Evolutionary conservation across 2,113 vertebrate species (phyloP).

Genomic region (Cryptoleucopteryx plumbea): DNA sequence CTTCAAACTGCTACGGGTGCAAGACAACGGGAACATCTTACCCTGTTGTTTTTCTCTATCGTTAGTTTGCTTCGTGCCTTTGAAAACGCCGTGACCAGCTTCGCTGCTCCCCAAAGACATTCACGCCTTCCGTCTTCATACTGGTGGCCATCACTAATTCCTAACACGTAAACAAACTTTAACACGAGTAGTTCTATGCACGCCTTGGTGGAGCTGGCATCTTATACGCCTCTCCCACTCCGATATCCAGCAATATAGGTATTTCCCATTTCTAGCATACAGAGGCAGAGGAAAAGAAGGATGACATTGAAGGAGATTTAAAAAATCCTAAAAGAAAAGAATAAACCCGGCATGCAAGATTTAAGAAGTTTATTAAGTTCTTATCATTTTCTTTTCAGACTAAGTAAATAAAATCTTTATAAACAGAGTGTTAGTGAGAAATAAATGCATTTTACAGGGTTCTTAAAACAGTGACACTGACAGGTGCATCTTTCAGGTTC

Average conservation of each 20-base stretch:
- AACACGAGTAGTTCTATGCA: neutral
- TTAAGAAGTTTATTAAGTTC: neutral
- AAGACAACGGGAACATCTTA: neutral
- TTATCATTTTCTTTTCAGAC: neutral
- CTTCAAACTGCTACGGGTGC: neutral
- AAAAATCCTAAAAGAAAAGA: neutral
- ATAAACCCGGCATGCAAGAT: neutral
- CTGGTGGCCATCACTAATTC: neutral
- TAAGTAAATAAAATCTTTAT: neutral
- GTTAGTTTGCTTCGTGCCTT: neutral
- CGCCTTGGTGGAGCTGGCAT: too few species aligned
- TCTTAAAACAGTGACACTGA: neutral
- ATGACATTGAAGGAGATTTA: neutral
- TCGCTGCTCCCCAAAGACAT: neutral
- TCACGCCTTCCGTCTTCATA: neutral
- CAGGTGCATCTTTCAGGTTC: neutral
- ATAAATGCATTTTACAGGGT: neutral
- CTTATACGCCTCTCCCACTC: neutral
- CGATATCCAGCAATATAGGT: neutral
- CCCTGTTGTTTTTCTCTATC: accelerated
- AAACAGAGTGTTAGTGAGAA: neutral
- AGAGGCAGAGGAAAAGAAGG: too few species aligned
- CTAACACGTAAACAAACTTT: neutral
- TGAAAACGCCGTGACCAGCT: accelerated
- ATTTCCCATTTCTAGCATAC: neutral